Evolutionary conservation across 2,797 vertebrate species (phyloP).

Genomic region (Pseudopleuronectes americanus): DNA sequence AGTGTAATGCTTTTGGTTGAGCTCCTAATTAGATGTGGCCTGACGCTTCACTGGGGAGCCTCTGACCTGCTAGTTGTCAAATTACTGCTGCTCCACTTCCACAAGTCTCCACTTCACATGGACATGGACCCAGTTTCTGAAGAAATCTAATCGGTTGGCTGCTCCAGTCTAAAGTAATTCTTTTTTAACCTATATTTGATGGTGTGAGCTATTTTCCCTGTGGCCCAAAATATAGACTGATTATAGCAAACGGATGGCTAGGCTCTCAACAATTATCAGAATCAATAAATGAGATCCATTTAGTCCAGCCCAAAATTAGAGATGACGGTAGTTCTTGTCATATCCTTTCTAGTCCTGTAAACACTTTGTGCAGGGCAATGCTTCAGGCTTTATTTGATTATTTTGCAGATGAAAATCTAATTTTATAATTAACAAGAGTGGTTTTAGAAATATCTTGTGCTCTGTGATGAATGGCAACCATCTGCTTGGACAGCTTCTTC

Average conservation of each 20-base stretch:
- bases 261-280: slow-evolving; percentile 23
- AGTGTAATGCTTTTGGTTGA: slow-evolving; percentile 67
- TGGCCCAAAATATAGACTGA: slow-evolving; percentile 40
- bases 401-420: slow-evolving; percentile 54
- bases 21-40: slow-evolving; percentile 77
- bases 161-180: slow-evolving; percentile 43
- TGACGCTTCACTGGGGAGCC: slow-evolving; percentile 77
- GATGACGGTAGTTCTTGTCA: slow-evolving; percentile 18
- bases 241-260: slow-evolving; percentile 4
- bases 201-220: slow-evolving; percentile 31
- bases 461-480: slow-evolving; percentile 67
- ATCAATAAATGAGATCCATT: slow-evolving; percentile 47
- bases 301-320: slow-evolving; percentile 41
- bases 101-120: slow-evolving; percentile 50
- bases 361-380: slow-evolving; percentile 28
- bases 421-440: slow-evolving; percentile 64
- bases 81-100: slow-evolving; percentile 81
- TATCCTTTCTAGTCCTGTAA: slow-evolving; percentile 40
- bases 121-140: slow-evolving; percentile 63
- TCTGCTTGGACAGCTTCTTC: slow-evolving; percentile 57
- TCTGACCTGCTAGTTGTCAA: slow-evolving; percentile 77
- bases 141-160: slow-evolving; percentile 52
- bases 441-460: slow-evolving; percentile 70
- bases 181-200: slow-evolving; percentile 59
- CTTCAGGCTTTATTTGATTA: slow-evolving; percentile 51